Percentiles rank a stretch among this genome's conserved stretches.
These are phyloP conservation scores for Phyllostomus hastatus DNA, from an alignment of 2,113 vertebrate genomes.

Conservation along the genomic window DNA sequence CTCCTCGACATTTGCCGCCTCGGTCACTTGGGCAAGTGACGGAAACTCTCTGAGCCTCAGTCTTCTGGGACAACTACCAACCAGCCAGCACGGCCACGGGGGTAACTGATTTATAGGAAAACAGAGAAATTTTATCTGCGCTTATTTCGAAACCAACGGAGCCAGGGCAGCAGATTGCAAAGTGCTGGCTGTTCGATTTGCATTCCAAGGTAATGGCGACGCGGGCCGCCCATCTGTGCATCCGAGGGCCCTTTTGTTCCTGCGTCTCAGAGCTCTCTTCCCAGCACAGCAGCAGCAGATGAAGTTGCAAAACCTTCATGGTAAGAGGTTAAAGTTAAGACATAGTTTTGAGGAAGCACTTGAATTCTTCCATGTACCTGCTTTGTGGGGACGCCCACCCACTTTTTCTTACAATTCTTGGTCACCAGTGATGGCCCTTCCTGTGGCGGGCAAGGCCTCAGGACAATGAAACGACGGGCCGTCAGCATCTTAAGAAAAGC, in stretches of 20 bases:
- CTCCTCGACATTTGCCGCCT: neutral
- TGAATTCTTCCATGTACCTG: neutral
- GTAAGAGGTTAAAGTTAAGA: neutral
- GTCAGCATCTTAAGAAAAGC: neutral
- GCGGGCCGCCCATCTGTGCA: neutral
- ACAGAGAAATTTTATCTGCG: neutral
- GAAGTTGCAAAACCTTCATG: neutral
- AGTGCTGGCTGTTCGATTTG: neutral
- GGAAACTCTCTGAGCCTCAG: neutral
- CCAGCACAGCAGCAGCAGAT: neutral
- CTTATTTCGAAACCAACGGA: neutral
- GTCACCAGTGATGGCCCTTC: neutral
- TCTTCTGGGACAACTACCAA: neutral
- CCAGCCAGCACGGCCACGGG: neutral
- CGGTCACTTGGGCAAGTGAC: neutral
- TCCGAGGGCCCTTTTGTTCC: neutral
- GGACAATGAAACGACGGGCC: neutral
- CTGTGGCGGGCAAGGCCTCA: neutral
- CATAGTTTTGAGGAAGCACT: conserved; percentile 16
- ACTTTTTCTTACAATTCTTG: conserved; percentile 13
- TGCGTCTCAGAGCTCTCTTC: neutral
- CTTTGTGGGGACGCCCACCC: neutral
- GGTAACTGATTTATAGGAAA: neutral
- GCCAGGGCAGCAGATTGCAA: neutral
- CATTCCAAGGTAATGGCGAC: neutral